Base-by-base conservation (phyloP, 2,797 vertebrate species). In the Coregonus sp. region DNA sequence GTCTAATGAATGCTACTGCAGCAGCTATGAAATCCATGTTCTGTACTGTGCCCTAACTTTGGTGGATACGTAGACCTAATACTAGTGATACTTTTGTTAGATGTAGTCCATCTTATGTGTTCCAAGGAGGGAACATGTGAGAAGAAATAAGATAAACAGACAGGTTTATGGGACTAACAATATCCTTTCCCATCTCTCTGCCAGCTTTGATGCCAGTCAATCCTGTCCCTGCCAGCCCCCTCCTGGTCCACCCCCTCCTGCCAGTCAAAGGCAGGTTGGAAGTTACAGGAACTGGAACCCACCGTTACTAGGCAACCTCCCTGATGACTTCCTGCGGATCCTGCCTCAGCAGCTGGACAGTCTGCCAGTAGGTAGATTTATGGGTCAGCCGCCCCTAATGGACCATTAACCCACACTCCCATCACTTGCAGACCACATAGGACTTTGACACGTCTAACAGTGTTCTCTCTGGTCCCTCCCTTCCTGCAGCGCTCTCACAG, bases 251-350 rank as follows among this genome's bases (percentile, higher is more conserved):
- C 87, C 85, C 29, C 86, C 93, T 0, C 83, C 89, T 5, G 14
- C 20, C 66, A 88, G 92, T 66, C 86, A 91, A 31, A 85, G 89
- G 1, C 93, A 80, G 11, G 93, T 92, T 1, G 87, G 88, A 16
- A 93, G 89, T 80, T 98, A 97, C 86, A 91, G 94, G 79, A 97
- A 97, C 91, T 99, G 97, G 97, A 98, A 98, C 82, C 98, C 98
- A 0, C 98, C 97, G 0, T 90, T 99, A 72, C 94, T 99, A 5
- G 98, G 98, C 76, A 99, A 95, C 82, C 95, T 99, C 40, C 98
- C 97, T 0, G 97, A 99, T 70, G 96, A 98, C 75, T 99, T 99
- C 75, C 94, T 99, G 75, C 95, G 98, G 70, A 98, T 99, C 87
- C 89, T 98, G 72, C 97, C 97, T 2, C 97, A 97, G 89, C 97